Evolutionary conservation across 2,113 vertebrate genomes (phyloP).

Genomic region (Chamaea fasciata): DNA sequence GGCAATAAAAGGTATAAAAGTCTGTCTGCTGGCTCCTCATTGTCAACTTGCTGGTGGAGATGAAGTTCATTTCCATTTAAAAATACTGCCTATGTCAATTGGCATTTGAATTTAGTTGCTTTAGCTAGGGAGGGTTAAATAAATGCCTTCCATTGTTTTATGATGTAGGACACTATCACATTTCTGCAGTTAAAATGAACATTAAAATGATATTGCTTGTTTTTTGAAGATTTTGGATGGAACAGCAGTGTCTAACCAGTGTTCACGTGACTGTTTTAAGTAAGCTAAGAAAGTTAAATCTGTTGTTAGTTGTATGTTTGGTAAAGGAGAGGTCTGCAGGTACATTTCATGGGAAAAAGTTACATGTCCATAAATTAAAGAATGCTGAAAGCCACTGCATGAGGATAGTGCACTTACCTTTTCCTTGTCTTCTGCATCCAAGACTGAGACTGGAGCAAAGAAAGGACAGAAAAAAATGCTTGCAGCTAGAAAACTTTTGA

Average conservation of each 20-base stretch:
- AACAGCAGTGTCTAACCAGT: background rate
- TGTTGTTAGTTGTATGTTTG: background rate
- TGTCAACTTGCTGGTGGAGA: background rate
- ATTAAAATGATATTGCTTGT: background rate
- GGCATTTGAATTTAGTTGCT: background rate
- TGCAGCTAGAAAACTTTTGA: background rate
- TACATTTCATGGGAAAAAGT: background rate
- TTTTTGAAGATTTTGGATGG: background rate
- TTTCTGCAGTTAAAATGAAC: background rate
- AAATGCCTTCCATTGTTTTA: background rate
- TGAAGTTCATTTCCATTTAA: background rate
- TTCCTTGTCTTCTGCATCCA: background rate
- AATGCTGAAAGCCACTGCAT: background rate
- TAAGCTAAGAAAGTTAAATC: background rate
- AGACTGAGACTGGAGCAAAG: background rate
- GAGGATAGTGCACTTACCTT: background rate
- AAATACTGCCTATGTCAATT: background rate
- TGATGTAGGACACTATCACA: background rate
- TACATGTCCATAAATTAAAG: background rate
- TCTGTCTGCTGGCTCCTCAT: background rate
- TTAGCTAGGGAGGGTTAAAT: background rate
- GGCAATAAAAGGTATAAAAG: background rate
- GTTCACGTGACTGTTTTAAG: background rate
- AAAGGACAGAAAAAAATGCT: background rate
- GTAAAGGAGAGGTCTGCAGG: background rate